A percentile compares a stretch with the other conserved stretches of the same genome.
Evolutionary conservation across 2,113 vertebrate species (phyloP).

Genomic region (Pipa parva): DNA sequence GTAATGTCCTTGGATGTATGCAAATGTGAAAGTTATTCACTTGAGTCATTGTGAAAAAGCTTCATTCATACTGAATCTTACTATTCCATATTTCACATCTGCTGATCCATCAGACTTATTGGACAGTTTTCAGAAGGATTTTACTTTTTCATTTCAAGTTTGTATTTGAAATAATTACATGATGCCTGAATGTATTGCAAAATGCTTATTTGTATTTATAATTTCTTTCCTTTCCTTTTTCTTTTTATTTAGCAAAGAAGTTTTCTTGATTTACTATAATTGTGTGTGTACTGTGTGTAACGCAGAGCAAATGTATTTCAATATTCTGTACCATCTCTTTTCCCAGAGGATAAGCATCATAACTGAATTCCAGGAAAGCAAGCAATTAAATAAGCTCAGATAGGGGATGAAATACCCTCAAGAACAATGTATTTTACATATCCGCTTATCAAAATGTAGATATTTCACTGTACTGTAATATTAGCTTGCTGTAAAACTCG

Average conservation of each 20-base stretch:
- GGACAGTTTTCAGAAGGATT: conserved; percentile 4
- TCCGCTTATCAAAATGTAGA: background rate
- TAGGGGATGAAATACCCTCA: conserved; percentile 4
- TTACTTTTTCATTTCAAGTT: no score
- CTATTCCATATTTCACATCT: conserved; percentile 72
- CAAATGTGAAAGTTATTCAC: conserved; percentile 60
- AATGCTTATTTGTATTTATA: no score
- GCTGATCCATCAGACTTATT: conserved; percentile 48
- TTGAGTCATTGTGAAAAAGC: conserved; percentile 51
- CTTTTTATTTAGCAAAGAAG: no score
- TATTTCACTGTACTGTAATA: background rate
- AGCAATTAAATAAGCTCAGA: conserved; percentile 23
- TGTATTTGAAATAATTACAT: no score
- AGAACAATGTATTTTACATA: background rate
- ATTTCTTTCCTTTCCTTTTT: no score
- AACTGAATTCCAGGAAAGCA: conserved; percentile 35
- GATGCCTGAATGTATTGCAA: no score
- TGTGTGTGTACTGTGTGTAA: no score
- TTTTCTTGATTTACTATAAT: no score
- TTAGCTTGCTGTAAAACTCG: no score
- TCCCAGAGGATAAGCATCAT: conserved; percentile 20
- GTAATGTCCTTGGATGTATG: conserved; percentile 62
- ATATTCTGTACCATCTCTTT: background rate
- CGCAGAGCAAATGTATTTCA: no score
- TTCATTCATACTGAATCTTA: conserved; percentile 50